Base-by-base conservation (phyloP, 2,888 invertebrate species). In the Palloptera scutellata region DNA sequence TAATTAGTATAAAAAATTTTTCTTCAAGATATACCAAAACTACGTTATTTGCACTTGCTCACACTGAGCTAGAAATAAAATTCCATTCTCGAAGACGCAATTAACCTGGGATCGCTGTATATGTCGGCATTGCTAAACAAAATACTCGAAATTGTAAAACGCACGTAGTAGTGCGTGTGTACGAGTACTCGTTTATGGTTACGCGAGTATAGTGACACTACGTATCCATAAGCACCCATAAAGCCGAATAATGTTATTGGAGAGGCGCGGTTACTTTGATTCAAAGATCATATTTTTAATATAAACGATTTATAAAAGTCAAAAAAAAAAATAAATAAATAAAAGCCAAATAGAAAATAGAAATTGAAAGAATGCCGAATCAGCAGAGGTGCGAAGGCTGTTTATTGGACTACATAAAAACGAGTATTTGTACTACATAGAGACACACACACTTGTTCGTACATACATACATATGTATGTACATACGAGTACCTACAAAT, bases 231-330 rank as follows among this genome's bases (percentile, higher is more conserved):
- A 61, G 61, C 40, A 41, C 30, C 20, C 30, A 30, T 30, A 30
- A 30, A 30, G 4, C 40, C 63, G 69, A 61, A 62, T 60, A 61
- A 66, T 69, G 60, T 64, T 60, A 66, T 71, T 67, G 70, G 54
- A 70, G 63, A 67, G 69, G 57, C 54, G 69, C 81, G 81, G 81
- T 70, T 40, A 69, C 81, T 81, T 81, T 81, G 81, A 81, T 81
- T 74, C 64, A 68, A 73, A 75, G 76, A 78, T 81, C 79, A 77
- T 72, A 77, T 73, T 75, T n/a, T 75, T 77, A 78, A 76, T 74
- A 72, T 75, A 68, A 73, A 74, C 74, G 75, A 75, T 74, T 76
- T 74, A 67, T 73, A 65, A 64, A 72, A 71, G 70, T 72, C 70
- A n/a, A n/a, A n/a, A n/a, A n/a, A n/a, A n/a, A n/a, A n/a, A n/a